phyloP scores from a whole-genome alignment of 2,113 vertebrate species.

The Tupaia tana region DNA sequence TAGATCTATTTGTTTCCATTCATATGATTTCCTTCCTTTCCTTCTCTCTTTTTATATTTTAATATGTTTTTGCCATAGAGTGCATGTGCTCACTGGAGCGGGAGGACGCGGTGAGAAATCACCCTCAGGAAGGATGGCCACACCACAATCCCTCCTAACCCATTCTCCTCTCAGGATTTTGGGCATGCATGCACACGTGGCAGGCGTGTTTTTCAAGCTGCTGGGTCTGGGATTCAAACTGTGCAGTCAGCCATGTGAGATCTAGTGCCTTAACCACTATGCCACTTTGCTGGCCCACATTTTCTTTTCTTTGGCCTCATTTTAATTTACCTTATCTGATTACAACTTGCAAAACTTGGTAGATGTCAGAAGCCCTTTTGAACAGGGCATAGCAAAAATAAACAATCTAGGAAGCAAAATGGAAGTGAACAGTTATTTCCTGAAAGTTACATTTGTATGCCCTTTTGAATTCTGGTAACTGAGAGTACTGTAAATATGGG shows the following conservation, averaged over 20 bases:
- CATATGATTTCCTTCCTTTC: neutral
- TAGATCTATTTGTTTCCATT: neutral
- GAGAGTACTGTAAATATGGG: neutral
- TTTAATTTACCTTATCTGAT: conserved; percentile 16
- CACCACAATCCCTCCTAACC: too few relatives aligned
- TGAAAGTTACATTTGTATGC: neutral
- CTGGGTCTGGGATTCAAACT: too few relatives aligned
- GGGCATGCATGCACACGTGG: too few relatives aligned
- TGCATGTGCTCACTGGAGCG: too few relatives aligned
- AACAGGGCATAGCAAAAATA: conserved; percentile 10
- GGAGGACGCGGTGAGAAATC: too few relatives aligned
- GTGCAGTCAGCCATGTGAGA: too few relatives aligned
- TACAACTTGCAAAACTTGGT: conserved; percentile 14
- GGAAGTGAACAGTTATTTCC: neutral
- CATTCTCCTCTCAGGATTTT: too few relatives aligned
- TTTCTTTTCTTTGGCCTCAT: conserved; percentile 4
- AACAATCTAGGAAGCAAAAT: conserved; percentile 27
- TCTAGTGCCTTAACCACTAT: too few relatives aligned
- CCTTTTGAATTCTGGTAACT: conserved; percentile 23
- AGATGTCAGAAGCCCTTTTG: conserved; percentile 15
- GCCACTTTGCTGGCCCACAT: neutral
- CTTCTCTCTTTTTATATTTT: neutral
- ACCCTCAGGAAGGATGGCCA: too few relatives aligned
- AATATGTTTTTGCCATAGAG: too few relatives aligned
- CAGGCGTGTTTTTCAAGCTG: too few relatives aligned